phyloP scores from a whole-genome alignment of 2,888 invertebrate species.

The Caenorhabditis drosophilae region DNA sequence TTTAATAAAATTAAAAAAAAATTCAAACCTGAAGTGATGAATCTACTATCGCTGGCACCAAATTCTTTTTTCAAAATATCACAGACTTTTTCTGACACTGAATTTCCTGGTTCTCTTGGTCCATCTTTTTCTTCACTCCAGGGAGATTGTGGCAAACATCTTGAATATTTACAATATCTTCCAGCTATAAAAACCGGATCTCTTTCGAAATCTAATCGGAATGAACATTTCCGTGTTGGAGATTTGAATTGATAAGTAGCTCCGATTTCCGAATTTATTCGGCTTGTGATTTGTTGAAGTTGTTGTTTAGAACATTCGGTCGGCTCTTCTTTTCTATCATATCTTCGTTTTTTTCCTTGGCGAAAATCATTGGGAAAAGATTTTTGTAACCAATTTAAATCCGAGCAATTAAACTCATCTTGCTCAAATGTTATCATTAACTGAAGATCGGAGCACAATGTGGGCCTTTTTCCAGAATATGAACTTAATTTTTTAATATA shows the following conservation, averaged over 20 bases:
- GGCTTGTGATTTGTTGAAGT: constrained; percentile 33
- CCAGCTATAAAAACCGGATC: constrained; percentile 71
- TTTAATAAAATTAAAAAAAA: background rate
- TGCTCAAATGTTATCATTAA: constrained; percentile 63
- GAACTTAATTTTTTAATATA: constrained; percentile 39
- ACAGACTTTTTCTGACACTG: constrained; percentile 63
- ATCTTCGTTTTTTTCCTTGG: constrained; percentile 14
- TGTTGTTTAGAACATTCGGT: constrained; percentile 39
- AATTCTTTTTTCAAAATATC: constrained; percentile 45
- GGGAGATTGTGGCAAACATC: constrained; percentile 82
- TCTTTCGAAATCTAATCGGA: constrained; percentile 52
- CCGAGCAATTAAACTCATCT: constrained; percentile 56
- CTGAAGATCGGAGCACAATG: constrained; percentile 60
- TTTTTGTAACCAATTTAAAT: constrained; percentile 49
- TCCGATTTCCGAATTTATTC: constrained; percentile 27
- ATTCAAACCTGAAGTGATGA: constrained; percentile 52
- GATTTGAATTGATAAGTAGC: constrained; percentile 41
- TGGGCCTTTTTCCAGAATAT: constrained; percentile 61
- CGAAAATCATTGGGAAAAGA: constrained; percentile 55
- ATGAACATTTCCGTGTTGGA: constrained; percentile 51
- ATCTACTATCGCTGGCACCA: constrained; percentile 52
- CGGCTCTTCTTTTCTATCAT: constrained; percentile 13
- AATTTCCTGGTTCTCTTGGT: constrained; percentile 46
- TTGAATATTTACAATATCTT: constrained; percentile 81
- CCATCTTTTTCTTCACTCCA: constrained; percentile 75